Conservation (phyloP, 2,888 invertebrate genomes). For the Nomada fucata region DNA sequence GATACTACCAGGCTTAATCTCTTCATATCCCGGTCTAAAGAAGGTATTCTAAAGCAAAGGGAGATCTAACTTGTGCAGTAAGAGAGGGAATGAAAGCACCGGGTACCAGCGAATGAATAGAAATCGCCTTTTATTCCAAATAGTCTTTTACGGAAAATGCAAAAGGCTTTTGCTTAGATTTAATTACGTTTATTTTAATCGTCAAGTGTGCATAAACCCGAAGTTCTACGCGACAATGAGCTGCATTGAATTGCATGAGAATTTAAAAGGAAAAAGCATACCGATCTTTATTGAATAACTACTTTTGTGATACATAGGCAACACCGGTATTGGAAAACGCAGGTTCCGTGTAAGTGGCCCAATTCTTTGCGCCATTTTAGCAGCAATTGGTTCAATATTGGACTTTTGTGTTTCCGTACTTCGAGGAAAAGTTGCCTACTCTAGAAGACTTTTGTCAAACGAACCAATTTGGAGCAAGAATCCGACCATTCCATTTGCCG, state of each 20-base stretch:
- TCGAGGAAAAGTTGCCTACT: constrained; percentile 8
- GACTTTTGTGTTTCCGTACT: constrained; percentile 33
- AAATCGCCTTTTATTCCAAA: constrained; percentile 38
- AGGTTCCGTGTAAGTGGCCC: constrained; percentile 18
- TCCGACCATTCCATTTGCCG: constrained; percentile 12
- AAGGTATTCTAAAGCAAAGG: constrained; percentile 40
- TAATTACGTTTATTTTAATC: neutral
- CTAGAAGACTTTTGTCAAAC: constrained; percentile 32
- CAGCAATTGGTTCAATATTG: constrained; percentile 35
- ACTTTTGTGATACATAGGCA: neutral
- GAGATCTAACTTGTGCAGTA: constrained; percentile 8
- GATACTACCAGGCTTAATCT: constrained; percentile 58
- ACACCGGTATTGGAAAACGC: constrained; percentile 17
- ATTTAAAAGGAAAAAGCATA: neutral
- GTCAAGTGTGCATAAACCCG: neutral
- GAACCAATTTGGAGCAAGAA: constrained; percentile 57
- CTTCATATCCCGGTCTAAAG: constrained; percentile 48
- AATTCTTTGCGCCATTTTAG: constrained; percentile 6
- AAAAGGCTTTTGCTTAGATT: neutral
- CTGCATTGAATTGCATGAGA: no score
- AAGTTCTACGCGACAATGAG: no score
- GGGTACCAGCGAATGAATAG: constrained; percentile 22
- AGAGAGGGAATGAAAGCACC: constrained; percentile 30
- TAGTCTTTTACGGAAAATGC: constrained; percentile 13
- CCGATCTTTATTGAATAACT: neutral